Evolutionary conservation across 2,797 vertebrate genomes (phyloP), one percentile per base, ranked within the genome.

Genomic region (Danio kyathit): DNA sequence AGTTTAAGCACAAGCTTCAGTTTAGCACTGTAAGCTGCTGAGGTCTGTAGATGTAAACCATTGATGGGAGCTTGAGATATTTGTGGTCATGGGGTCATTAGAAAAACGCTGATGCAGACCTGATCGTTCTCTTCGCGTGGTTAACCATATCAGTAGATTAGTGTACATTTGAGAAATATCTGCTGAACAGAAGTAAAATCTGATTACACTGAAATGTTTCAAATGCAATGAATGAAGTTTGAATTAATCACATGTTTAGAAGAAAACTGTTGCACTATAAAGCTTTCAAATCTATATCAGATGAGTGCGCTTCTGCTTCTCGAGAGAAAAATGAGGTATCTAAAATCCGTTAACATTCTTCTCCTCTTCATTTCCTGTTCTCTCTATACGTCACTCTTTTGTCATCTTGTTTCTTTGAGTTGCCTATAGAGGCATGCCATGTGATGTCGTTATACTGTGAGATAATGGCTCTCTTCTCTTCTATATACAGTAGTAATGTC

Each of bases 381-480:
- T 9, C 14, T 69, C 17, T 44, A n/a, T 48, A 16, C 74, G 16
- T 60, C 54, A 40, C 40, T 14, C 14, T 56, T n/a, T 44, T 70
- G 54, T 46, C 19, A 64, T 70, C 17, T 48, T 51, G 17, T 44
- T 82, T 61, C 70, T 5, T n/a, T 66, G n/a, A 16, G 56, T 38
- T 48, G 12, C 16, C 9, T 80, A 48, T 60, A 41, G 19, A 40
- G 6, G 65, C 8, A 1, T 43, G 59, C 21, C 72, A 74, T 76
- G 57, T 80, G 72, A 83, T 51, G 44, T 16, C 40, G 43, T 61
- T 64, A 59, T 76, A 57, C 41, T 49, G 11, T n/a, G 44, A 52
- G 21, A 10, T 46, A 54, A 43, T 19, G 52, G 5, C 29, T 82
- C 9, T 57, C 52, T 29, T 46, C n/a, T n/a, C n/a, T n/a, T n/a